Base-by-base conservation (phyloP, 2,113 vertebrate genomes). In the Suricata suricatta region DNA sequence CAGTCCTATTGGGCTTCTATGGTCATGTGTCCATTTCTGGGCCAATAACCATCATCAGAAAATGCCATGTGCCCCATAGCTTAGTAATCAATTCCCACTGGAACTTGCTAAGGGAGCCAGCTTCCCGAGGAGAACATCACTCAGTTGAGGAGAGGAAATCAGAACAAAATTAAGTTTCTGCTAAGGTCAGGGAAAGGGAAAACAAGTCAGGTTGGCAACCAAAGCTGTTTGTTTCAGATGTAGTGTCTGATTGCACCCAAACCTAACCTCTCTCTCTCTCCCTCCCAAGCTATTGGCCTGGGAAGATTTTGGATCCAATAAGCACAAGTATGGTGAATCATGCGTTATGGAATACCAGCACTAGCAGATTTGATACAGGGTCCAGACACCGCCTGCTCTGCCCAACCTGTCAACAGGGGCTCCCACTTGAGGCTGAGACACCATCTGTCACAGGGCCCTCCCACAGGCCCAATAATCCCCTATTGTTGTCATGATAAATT, bases 131-230 rank as follows among this genome's bases (percentile, higher is more conserved):
- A 88, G 41, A 72, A 54, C 17, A 54, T 27, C 31, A 21, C 3
- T 12, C 2, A 9, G 33, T 6, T 27, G 82, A 3, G 8, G 9
- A 71, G 33, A 95, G n/a, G 52, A 54, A 77, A 29, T 8, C 5
- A n/a, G 60, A 89, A 44, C n/a, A 89, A 92, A 88, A n/a, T 50
- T 41, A 38, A 68, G 54, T 41, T 84, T 94, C 33, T 77, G 25
- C 68, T 71, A 52, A 31, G 33, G 35, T 52, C 23, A 16, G 9
- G 88, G n/a, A 63, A n/a, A 14, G 27, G 35, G 33, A 21, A n/a
- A 88, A 29, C 31, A 68, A 38, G n/a, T 60, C 47, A 80, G 31
- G 19, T 11, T 68, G 41, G 63, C 17, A 82, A 41, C 7, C 5
- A 92, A 96, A 44, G 8, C n/a, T 68, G 63, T 50, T 38, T 31